These are phyloP conservation scores for Darevskia nairensis DNA, from an alignment of 2,797 vertebrate genomes.

Conservation along the genomic window DNA sequence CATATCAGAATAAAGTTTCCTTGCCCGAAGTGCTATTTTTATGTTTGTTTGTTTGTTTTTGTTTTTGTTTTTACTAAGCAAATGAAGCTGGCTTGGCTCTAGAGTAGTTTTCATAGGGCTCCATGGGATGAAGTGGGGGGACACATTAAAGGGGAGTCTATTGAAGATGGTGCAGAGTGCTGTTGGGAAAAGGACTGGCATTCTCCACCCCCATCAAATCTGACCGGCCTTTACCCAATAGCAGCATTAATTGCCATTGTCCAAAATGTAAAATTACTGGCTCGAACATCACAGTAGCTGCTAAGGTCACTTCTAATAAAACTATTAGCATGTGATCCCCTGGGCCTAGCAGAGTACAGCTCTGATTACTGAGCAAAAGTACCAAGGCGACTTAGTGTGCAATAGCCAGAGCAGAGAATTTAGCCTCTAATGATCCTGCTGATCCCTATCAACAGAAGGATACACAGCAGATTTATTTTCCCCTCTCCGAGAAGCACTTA, in stretches of 20 bases:
- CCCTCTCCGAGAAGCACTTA: neutral
- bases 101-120: neutral
- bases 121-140: no score
- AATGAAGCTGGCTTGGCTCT: no score
- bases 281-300: neutral
- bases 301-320: neutral
- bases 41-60: no score
- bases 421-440: neutral
- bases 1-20: no score
- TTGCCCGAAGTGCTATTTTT: no score
- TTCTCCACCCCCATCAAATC: neutral
- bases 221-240: neutral
- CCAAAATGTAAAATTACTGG: neutral
- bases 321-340: neutral
- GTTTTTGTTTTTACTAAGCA: neutral
- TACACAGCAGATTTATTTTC: neutral
- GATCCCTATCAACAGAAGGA: slow-evolving; percentile 9
- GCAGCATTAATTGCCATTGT: neutral
- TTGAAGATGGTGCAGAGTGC: neutral
- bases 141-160: neutral
- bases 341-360: neutral
- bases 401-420: slow-evolving; percentile 20
- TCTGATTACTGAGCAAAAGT: slow-evolving; percentile 4
- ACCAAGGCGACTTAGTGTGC: neutral
- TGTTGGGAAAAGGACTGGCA: neutral